Conservation (phyloP, 2,888 invertebrate genomes). For the Listrodromus nycthemerus region DNA sequence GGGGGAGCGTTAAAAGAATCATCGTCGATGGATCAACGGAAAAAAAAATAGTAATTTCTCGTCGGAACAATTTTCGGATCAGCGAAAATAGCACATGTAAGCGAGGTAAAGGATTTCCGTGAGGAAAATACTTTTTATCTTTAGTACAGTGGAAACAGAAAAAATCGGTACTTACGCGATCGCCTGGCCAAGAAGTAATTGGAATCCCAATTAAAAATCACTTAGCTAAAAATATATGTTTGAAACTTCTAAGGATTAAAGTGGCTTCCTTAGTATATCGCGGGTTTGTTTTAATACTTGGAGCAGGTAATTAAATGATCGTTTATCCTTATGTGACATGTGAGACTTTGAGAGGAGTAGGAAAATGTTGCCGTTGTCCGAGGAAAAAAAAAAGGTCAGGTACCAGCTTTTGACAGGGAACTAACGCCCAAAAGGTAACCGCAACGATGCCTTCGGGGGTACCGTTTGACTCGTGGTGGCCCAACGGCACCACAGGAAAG, state of each 20-base stretch:
- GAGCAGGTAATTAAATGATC: conserved; percentile 34
- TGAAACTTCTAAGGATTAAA: not conserved
- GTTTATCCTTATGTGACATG: conserved; percentile 21
- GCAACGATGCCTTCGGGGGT: conserved; percentile 66
- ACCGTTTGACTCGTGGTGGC: conserved; percentile 62
- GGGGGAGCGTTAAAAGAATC: conserved; percentile 54
- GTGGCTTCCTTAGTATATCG: not conserved
- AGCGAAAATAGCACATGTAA: not conserved
- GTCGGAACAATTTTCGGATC: not conserved
- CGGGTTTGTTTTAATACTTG: not conserved
- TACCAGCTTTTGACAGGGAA: conserved; percentile 19
- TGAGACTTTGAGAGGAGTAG: conserved; percentile 31
- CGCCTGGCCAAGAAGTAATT: not conserved
- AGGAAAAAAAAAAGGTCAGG: conserved; percentile 13
- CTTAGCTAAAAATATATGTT: conserved; percentile 17
- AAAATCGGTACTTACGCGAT: not conserved
- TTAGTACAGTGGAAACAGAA: not conserved
- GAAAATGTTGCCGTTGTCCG: conserved; percentile 4
- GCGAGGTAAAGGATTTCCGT: no score
- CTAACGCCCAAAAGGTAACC: conserved; percentile 58
- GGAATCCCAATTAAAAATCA: conserved; percentile 42
- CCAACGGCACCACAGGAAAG: conserved; percentile 42
- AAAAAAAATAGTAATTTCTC: no score
- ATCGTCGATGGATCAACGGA: conserved; percentile 19
- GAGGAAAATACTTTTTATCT: not conserved